Base-by-base conservation (phyloP, 2,888 invertebrate species). In the Philhelius pedissequus region DNA sequence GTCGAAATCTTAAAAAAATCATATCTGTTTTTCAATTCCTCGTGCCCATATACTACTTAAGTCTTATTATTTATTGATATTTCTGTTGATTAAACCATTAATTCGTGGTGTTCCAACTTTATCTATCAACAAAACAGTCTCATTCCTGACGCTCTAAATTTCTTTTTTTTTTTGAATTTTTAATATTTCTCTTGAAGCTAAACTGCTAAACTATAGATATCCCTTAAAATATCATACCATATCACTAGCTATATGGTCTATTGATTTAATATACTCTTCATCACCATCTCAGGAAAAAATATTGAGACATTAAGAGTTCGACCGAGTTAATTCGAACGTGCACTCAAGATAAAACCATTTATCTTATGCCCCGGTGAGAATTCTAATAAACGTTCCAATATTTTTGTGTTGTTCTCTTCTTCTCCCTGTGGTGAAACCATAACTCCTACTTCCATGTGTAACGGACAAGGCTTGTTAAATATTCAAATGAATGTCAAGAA, bases 381-480 rank as follows among this genome's bases (percentile, higher is more conserved):
- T 25, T 38, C 7, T 3, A 9, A 43, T 48, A 58, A 60, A 76
- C 38, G 54, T 71, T 71, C n/a, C 32, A 52, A 66, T 56, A 43
- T 66, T 30, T 50, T 62, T 35, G 38, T 48, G 3, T 22, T 22
- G 11, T 18, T 43, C 3, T 43, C 4, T 48, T 32, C 50, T 58
- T 13, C 11, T 32, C 45, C 66, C 66, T 66, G 45, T 66, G 52
- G 68, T 27, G 43, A 82, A 66, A 81, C 76, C 45, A 71, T 73
- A 81, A 54, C 68, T 56, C 71, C 71, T 56, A 64, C 62, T 62
- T 27, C 56, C 18, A 15, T 11, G 6, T 9, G 62, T 78, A 83
- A 78, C 82, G 82, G 82, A 70, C 48, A 78, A 45, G 27, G 82
- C 78, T 83, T 74, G 69, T 83, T 83, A 83, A 58, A 74, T 83